Evolutionary conservation across 1,140 invertebrate species (phyloP), one percentile per base, ranked within the genome.

Genomic region (Cepaea nemoralis): DNA sequence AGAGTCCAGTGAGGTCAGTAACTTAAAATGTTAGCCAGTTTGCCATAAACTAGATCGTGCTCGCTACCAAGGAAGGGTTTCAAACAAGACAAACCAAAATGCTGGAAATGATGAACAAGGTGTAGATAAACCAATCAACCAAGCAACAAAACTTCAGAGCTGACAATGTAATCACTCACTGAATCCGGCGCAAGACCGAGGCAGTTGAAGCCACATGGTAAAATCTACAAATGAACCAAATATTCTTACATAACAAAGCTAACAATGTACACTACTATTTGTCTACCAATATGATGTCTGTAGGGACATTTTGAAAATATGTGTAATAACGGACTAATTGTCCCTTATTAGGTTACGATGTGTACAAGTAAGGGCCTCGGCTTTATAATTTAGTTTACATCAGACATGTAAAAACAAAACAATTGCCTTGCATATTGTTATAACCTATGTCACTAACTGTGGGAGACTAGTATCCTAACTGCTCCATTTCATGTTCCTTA

Each of bases 201-300:
- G 87, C 83, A 22, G 88, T 88, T 59, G 86, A 84, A 59, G 87
- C 88, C 85, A 88, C 85, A 74, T 85, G 87, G 85, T 87, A 88
- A 87, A 89, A 89, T 87, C 88, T 89, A 86, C 19, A 85, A 81
- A 78, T 24, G 31, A 33, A 66, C n/a, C 33, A 69, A 63, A 16
- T 5, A 31, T 63, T 63, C 0, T 63, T n/a, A 63, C n/a, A 63
- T 14, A 55, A 55, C 14, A 55, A 63, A 63, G 27, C 27, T 31
- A 63, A 63, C 27, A 31, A 63, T 63, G 1, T 63, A 63, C 6
- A n/a, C n/a, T n/a, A n/a, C n/a, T n/a, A n/a, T n/a, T n/a, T n/a
- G n/a, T n/a, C n/a, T n/a, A n/a, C n/a, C n/a, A n/a, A n/a, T n/a
- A n/a, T n/a, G n/a, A n/a, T n/a, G n/a, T n/a, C n/a, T n/a, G n/a